Evolutionary conservation across 2,113 vertebrate genomes (phyloP).

Genomic region (Scalopus aquaticus): DNA sequence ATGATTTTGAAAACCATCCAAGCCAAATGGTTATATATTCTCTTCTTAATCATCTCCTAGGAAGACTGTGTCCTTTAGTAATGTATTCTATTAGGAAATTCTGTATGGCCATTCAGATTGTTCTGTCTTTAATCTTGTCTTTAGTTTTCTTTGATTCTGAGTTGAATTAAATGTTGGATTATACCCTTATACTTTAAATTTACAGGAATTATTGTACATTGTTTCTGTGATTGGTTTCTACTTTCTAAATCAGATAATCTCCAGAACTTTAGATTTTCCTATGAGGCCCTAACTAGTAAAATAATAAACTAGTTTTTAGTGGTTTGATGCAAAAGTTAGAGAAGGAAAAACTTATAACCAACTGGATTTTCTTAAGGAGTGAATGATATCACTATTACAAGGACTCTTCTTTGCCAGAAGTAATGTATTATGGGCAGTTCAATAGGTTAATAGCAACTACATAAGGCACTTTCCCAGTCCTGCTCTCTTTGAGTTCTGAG

Average conservation of each 20-base stretch:
- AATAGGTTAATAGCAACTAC: not conserved
- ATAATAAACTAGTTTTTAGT: not conserved
- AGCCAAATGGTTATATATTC: not conserved
- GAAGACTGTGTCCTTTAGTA: not conserved
- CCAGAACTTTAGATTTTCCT: not conserved
- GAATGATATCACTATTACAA: not conserved
- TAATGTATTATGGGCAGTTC: too few species aligned
- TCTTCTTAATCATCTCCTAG: slow-evolving; percentile 18
- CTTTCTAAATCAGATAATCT: not conserved
- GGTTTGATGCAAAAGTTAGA: not conserved
- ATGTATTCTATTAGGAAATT: not conserved
- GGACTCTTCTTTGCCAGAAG: rapidly evolving
- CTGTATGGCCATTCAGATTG: not conserved
- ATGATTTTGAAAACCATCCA: not conserved
- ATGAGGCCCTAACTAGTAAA: not conserved
- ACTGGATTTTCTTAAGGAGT: not conserved
- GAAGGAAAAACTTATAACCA: not conserved
- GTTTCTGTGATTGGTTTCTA: slow-evolving; percentile 7
- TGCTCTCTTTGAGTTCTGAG: not conserved
- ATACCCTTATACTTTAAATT: not conserved
- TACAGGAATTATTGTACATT: not conserved
- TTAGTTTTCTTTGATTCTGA: slow-evolving; percentile 12
- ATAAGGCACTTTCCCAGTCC: not conserved
- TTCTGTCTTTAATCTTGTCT: not conserved
- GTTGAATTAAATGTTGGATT: not conserved